phyloP scores from a whole-genome alignment of 1,140 invertebrate genomes.

The Augochlora pura region DNA sequence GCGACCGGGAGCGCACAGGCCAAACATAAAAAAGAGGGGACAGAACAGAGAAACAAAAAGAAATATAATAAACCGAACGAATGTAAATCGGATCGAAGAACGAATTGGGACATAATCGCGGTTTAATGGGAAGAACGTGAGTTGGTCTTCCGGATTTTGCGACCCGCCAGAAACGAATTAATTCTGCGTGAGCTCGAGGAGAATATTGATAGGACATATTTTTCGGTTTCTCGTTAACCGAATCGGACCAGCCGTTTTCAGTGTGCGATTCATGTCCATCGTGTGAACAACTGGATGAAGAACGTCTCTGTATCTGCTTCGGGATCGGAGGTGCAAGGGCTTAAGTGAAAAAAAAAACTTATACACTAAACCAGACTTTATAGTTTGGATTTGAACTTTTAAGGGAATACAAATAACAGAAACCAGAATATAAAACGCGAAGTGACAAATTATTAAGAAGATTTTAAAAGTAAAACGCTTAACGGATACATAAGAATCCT shows the following conservation, averaged over 20 bases:
- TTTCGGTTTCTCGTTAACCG: neutral
- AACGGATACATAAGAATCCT: no score
- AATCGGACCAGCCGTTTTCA: neutral
- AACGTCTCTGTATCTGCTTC: neutral
- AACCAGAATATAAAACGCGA: neutral
- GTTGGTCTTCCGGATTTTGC: constrained; percentile 67
- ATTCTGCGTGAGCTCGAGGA: constrained; percentile 10
- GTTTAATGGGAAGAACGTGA: constrained; percentile 66
- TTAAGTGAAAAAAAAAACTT: neutral
- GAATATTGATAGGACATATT: neutral
- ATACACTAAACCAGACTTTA: neutral
- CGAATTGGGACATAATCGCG: constrained; percentile 57
- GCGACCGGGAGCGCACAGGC: constrained; percentile 40
- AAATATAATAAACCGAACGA: constrained; percentile 19
- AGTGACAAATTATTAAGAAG: neutral
- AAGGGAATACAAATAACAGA: no score
- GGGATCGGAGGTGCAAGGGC: neutral
- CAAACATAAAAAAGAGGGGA: constrained; percentile 44
- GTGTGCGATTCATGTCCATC: neutral
- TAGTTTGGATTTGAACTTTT: neutral
- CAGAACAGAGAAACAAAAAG: constrained; percentile 30
- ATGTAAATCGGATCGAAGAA: neutral
- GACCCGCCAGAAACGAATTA: constrained; percentile 65
- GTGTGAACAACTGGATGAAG: neutral
- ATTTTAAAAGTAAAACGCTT: neutral